Conservation (phyloP, 2,888 invertebrate genomes). For the Tetramorium bicarinatum region DNA sequence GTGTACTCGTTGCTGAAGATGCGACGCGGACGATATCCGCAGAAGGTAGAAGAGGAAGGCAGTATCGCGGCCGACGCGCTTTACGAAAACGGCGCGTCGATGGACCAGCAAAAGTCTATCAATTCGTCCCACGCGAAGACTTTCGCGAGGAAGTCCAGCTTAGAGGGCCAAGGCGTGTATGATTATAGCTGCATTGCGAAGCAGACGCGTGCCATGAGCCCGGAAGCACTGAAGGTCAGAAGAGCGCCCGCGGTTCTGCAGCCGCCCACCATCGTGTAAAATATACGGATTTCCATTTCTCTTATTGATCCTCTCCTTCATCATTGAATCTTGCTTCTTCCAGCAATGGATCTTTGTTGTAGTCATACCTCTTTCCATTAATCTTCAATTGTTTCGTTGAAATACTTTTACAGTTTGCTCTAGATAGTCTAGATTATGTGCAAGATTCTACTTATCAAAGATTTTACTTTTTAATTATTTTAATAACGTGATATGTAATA, state of each 20-base stretch:
- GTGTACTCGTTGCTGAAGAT: conserved; percentile 79
- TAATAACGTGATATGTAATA: neutral
- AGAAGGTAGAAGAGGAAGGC: conserved; percentile 81
- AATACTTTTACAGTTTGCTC: conserved; percentile 3
- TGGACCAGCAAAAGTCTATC: conserved; percentile 64
- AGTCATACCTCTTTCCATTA: neutral
- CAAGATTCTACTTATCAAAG: neutral
- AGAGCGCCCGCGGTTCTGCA: conserved; percentile 96
- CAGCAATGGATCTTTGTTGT: neutral
- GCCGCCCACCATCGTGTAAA: conserved; percentile 94
- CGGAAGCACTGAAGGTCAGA: conserved; percentile 95
- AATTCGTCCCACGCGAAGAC: conserved; percentile 65
- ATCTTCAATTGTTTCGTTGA: neutral
- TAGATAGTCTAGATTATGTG: neutral
- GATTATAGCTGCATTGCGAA: conserved; percentile 84
- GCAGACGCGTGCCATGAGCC: conserved; percentile 87
- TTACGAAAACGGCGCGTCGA: conserved; percentile 73
- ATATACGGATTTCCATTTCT: neutral
- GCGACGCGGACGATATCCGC: conserved; percentile 80
- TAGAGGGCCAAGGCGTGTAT: conserved; percentile 82
- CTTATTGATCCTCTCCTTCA: neutral
- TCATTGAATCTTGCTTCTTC: neutral
- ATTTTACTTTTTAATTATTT: neutral
- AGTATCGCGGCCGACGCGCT: conserved; percentile 85
- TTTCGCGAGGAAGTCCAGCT: conserved; percentile 70